A percentile compares a stretch with the other conserved stretches of the same genome.
phyloP scores from a whole-genome alignment of 53 echinoderm and acorn worm genomes.

The Paracentrotus lividus region DNA sequence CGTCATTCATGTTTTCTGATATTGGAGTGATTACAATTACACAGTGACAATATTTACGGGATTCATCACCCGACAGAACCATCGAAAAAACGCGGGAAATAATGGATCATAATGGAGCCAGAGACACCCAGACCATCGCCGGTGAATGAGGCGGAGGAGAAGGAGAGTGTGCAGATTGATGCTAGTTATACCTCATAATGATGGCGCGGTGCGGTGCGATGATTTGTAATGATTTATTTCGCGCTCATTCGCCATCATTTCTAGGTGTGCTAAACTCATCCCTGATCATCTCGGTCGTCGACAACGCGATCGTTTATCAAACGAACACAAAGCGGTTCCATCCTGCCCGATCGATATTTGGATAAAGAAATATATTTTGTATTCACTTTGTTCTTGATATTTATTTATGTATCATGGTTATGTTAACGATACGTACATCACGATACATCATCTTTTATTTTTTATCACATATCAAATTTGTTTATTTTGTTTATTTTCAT shows the following conservation, averaged over 20 bases:
- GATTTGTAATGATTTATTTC: background rate
- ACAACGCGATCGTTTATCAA: background rate
- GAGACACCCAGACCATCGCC: background rate
- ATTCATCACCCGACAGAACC: background rate
- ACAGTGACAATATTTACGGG: too few relatives aligned
- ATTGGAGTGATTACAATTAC: too few relatives aligned
- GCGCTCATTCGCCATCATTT: slow-evolving; percentile 64
- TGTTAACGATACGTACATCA: too few relatives aligned
- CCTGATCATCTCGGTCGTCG: background rate
- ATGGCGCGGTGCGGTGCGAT: slow-evolving; percentile 67
- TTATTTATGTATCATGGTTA: too few relatives aligned
- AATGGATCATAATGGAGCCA: background rate
- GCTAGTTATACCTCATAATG: slow-evolving; percentile 41
- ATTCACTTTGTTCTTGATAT: too few relatives aligned
- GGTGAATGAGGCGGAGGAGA: background rate
- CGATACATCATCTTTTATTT: too few relatives aligned
- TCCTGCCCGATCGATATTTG: too few relatives aligned
- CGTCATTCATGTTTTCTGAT: too few relatives aligned
- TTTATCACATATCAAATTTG: too few relatives aligned
- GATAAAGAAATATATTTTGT: too few relatives aligned
- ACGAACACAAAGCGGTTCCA: background rate
- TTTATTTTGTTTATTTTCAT: too few relatives aligned
- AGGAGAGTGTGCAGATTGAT: slow-evolving; percentile 44
- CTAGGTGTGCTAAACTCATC: background rate
- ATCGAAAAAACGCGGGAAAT: background rate